phyloP scores from a whole-genome alignment of 2,888 invertebrate genomes.

The Ecliptopera silaceata region DNA sequence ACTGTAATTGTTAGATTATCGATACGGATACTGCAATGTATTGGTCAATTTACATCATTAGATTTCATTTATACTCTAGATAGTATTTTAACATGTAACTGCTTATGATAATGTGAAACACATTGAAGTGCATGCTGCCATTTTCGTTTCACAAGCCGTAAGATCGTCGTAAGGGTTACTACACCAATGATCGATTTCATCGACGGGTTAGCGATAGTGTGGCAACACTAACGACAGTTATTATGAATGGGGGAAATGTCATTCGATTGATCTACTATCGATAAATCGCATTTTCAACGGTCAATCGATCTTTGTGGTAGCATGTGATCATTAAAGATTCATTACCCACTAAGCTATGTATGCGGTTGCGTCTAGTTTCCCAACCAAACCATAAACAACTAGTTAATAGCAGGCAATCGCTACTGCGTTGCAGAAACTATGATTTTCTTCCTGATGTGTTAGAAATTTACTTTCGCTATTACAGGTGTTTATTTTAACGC shows the following conservation, averaged over 20 bases:
- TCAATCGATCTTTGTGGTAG: too few relatives aligned
- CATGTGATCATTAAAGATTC: not conserved
- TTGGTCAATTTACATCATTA: not conserved
- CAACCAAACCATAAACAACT: conserved; percentile 12
- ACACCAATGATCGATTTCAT: too few relatives aligned
- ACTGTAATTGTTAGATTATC: too few relatives aligned
- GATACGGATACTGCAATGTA: too few relatives aligned
- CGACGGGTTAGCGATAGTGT: too few relatives aligned
- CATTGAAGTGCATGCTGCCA: conserved; percentile 4
- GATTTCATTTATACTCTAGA: not conserved
- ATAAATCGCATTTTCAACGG: too few relatives aligned
- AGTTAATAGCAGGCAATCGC: conserved; percentile 9
- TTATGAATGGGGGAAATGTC: too few relatives aligned
- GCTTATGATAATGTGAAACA: conserved; percentile 1
- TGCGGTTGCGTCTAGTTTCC: conserved; percentile 19
- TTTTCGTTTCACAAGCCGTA: conserved; percentile 13
- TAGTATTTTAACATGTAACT: not conserved
- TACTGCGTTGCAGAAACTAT: conserved; percentile 1
- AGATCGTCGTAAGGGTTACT: conserved; percentile 6
- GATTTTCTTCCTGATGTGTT: conserved; percentile 15
- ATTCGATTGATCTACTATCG: too few relatives aligned
- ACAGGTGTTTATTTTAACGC: not conserved
- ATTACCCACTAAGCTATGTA: conserved; percentile 17
- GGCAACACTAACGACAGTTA: too few relatives aligned
- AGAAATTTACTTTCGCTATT: conserved; percentile 10